A percentile compares a stretch with the other conserved stretches of the same genome.
phyloP scores from a whole-genome alignment of 2,797 vertebrate genomes.

The Dicrostonyx torquatus region DNA sequence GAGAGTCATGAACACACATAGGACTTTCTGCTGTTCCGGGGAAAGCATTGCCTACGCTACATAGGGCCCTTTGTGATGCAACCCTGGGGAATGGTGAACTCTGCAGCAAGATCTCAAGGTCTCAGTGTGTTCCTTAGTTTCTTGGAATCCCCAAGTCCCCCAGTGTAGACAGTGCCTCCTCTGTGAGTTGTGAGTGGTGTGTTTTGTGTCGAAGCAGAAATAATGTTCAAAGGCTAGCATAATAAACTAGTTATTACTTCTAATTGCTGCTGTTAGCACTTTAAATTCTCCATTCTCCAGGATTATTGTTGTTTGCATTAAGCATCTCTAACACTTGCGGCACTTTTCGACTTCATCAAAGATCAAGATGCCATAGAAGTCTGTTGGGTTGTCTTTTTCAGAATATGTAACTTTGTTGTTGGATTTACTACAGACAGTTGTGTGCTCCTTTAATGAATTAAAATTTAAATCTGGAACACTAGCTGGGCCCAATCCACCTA shows the following conservation, averaged over 20 bases:
- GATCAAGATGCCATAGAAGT: slow-evolving; percentile 64
- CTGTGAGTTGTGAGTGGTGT: background rate
- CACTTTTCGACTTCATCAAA: slow-evolving; percentile 55
- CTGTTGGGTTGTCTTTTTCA: slow-evolving; percentile 49
- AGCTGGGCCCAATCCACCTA: slow-evolving; percentile 55
- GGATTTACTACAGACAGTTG: slow-evolving; percentile 52
- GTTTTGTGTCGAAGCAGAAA: slow-evolving; percentile 56
- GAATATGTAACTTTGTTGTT: slow-evolving; percentile 61
- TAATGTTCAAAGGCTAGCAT: slow-evolving; percentile 67
- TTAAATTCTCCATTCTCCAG: slow-evolving; percentile 62
- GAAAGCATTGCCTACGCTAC: background rate
- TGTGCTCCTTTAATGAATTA: slow-evolving; percentile 68
- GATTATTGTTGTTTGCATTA: slow-evolving; percentile 60
- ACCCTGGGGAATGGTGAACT: background rate
- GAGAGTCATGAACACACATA: background rate
- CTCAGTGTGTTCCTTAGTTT: background rate
- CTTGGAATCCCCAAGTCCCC: background rate
- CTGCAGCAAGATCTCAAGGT: background rate
- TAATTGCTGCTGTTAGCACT: slow-evolving; percentile 69
- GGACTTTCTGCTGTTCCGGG: background rate
- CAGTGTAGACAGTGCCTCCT: background rate
- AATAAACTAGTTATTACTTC: slow-evolving; percentile 74
- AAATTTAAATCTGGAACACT: slow-evolving; percentile 72
- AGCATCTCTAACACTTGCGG: slow-evolving; percentile 32
- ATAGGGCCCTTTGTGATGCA: background rate